Conservation (phyloP, 2,888 invertebrate genomes). For the Sipha maydis region DNA sequence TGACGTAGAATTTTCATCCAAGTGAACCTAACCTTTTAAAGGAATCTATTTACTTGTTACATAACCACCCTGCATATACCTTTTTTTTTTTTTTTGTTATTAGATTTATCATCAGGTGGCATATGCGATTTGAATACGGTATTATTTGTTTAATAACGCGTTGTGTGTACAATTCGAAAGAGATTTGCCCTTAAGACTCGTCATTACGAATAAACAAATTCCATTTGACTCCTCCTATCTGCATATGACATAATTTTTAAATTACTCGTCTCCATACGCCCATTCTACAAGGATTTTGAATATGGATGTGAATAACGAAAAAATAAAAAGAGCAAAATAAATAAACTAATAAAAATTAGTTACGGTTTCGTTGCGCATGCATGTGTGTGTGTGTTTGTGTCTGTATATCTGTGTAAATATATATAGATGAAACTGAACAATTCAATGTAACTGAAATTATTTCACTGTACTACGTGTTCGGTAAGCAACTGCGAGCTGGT, state of each 20-base stretch:
- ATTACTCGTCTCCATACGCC: conserved; percentile 30
- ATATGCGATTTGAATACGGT: conserved; percentile 41
- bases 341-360: conserved; percentile 40
- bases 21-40: conserved; percentile 23
- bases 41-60: conserved; percentile 2
- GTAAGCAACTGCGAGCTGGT: conserved; percentile 9
- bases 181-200: conserved; percentile 56
- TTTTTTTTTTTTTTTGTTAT: conserved; percentile 11
- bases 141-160: conserved; percentile 52
- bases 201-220: conserved; percentile 40
- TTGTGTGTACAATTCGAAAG: conserved; percentile 38
- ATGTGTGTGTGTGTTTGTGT: not conserved
- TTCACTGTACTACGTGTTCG: not conserved
- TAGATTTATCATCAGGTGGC: conserved; percentile 25
- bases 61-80: conserved; percentile 15
- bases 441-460: conserved; percentile 30
- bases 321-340: conserved; percentile 15
- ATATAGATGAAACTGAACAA: conserved; percentile 20
- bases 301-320: conserved; percentile 4
- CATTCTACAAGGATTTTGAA: conserved; percentile 47
- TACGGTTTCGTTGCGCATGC: not conserved
- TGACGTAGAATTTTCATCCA: not conserved
- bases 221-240: conserved; percentile 26
- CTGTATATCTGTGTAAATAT: not conserved
- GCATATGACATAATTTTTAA: conserved; percentile 49